Percentiles rank a stretch among this genome's conserved stretches.
These are phyloP conservation scores for Picathartes gymnocephalus DNA, from an alignment of 2,113 vertebrate genomes.

Conservation along the genomic window DNA sequence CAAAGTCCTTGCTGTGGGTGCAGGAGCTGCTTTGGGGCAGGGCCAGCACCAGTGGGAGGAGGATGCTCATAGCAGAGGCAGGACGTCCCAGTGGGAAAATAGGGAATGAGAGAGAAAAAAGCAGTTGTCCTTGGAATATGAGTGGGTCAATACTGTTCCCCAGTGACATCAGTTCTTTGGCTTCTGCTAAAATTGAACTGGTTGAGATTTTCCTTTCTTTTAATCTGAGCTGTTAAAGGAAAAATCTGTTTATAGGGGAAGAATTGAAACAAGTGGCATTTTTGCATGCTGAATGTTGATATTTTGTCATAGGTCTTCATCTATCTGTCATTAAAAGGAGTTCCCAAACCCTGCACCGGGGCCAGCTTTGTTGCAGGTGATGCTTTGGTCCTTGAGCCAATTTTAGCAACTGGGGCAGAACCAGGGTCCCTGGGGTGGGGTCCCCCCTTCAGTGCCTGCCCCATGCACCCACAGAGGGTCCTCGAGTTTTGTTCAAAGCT, in stretches of 20 bases:
- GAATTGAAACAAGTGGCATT: background rate
- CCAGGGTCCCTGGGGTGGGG: background rate
- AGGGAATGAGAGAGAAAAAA: background rate
- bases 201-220: background rate
- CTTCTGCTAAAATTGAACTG: background rate
- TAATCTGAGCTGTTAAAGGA: background rate
- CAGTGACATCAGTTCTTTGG: background rate
- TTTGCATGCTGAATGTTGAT: background rate
- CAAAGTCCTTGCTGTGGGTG: accelerated
- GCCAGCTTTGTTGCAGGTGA: background rate
- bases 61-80: background rate
- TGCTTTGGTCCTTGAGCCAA: background rate
- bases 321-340: background rate
- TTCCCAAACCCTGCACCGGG: background rate
- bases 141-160: background rate
- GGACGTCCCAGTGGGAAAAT: accelerated
- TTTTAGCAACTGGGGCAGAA: accelerated
- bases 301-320: background rate
- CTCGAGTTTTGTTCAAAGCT: accelerated
- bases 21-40: background rate
- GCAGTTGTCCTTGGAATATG: background rate
- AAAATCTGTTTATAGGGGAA: background rate
- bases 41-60: accelerated
- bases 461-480: accelerated
- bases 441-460: background rate